Conservation (phyloP, 1,140 invertebrate genomes). For the Lethocerus indicus region DNA sequence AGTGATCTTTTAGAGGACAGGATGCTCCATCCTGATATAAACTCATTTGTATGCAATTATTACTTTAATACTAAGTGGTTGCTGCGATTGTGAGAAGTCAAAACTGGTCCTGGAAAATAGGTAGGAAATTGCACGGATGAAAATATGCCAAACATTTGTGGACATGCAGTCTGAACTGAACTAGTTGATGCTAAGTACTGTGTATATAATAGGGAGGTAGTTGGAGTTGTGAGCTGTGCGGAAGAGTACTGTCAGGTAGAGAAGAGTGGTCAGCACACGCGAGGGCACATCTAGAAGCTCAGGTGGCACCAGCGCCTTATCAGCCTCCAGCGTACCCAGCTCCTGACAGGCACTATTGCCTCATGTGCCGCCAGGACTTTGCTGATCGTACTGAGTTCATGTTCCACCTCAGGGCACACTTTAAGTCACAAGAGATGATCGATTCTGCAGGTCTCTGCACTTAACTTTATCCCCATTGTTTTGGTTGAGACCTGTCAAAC, state of each 20-base stretch:
- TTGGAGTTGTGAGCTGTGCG: slow-evolving; percentile 56
- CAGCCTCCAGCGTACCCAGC: slow-evolving; percentile 12
- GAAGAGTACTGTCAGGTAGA: slow-evolving; percentile 42
- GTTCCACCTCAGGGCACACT: slow-evolving; percentile 48
- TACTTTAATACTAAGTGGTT: too few relatives aligned
- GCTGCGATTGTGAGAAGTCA: too few relatives aligned
- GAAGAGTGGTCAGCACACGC: slow-evolving; percentile 60
- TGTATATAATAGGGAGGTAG: slow-evolving; percentile 16
- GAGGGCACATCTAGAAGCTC: slow-evolving; percentile 39
- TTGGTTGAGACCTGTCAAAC: not conserved
- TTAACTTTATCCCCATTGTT: not conserved
- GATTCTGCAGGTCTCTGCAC: slow-evolving; percentile 8
- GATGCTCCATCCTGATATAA: too few relatives aligned
- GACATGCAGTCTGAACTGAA: not conserved
- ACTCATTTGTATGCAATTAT: too few relatives aligned
- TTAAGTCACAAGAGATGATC: slow-evolving; percentile 19
- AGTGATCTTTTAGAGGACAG: too few relatives aligned
- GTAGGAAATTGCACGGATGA: too few relatives aligned
- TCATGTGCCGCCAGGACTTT: slow-evolving; percentile 46
- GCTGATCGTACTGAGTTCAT: slow-evolving; percentile 46
- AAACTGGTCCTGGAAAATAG: too few relatives aligned
- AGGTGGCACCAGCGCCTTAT: slow-evolving; percentile 23
- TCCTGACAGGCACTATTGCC: slow-evolving; percentile 29
- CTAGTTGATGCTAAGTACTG: not conserved
- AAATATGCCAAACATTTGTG: too few relatives aligned